Evolutionary conservation across 2,888 invertebrate species (phyloP), one percentile per base, ranked within the genome.

Genomic region (Cerceris rybyensis): DNA sequence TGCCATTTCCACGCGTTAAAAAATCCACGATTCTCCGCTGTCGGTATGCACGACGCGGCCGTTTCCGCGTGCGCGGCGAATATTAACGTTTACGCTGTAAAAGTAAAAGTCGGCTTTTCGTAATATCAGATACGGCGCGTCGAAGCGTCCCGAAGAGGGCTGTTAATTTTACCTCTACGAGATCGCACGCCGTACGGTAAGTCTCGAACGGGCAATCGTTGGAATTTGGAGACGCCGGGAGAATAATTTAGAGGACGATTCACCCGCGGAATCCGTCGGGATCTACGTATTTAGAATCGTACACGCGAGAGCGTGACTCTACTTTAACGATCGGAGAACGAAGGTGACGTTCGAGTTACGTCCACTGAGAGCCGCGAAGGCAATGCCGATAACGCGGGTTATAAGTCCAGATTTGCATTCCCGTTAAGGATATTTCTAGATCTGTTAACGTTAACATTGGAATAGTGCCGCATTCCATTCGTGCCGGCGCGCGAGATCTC

Each of bases 391-490:
- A 69, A 76, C 57, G 61, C 69, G 52, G 58, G 76, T 75, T 63
- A 68, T 69, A 85, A 76, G 83, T 73, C 75, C 69, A 82, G 85
- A 84, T 84, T 84, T 82, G 84, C 75, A 85, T 84, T 85, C 83
- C 83, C 83, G 82, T 82, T 82, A 80, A 80, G 71, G 85, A 84
- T 85, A 85, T 82, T 85, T 84, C 85, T 85, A 85, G 85, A 80
- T 85, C 83, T 82, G 85, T 77, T 77, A 50, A 72, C 28, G 61
- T 46, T 63, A 60, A 72, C 78, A 41, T 69, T 72, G 72, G 79
- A 83, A 70, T 52, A 65, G 82, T 84, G 84, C 83, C 80, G 83
- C 83, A 82, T 84, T 85, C 84, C 85, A 50, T 49, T 55, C 77
- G 61, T 75, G 80, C 66, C 76, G 16, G 16, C 28, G 52, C 49